A percentile compares a stretch with the other conserved stretches of the same genome.
phyloP scores from a whole-genome alignment of 2,888 invertebrate species.

The Tenthredo scrophulariae region DNA sequence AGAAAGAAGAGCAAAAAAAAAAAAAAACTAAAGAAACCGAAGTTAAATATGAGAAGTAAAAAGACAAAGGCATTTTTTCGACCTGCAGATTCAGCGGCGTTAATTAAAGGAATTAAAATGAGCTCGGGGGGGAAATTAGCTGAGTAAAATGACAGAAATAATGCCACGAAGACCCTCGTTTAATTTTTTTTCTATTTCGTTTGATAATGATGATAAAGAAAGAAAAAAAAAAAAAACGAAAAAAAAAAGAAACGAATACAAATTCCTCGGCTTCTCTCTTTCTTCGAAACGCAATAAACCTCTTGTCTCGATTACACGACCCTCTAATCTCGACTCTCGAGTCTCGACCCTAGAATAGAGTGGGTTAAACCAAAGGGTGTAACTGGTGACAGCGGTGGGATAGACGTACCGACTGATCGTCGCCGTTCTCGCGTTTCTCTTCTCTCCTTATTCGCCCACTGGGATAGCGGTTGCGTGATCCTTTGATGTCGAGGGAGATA shows the following conservation, averaged over 20 bases:
- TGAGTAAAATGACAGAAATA: background rate
- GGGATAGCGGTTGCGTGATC: conserved; percentile 52
- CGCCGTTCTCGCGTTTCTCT: background rate
- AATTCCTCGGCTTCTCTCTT: background rate
- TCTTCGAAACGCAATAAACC: background rate
- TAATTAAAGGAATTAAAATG: background rate
- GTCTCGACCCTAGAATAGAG: background rate
- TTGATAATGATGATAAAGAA: background rate
- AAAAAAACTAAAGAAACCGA: background rate
- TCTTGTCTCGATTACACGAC: conserved; percentile 15
- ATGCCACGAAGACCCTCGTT: background rate
- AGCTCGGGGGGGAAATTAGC: background rate
- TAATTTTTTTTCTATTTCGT: background rate
- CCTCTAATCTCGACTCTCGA: background rate
- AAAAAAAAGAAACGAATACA: background rate
- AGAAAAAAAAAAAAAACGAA: background rate
- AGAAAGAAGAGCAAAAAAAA: background rate
- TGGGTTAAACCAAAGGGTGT: conserved; percentile 21
- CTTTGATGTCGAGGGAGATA: conserved; percentile 60
- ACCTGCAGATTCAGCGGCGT: background rate
- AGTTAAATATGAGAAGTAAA: background rate
- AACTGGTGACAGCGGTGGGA: conserved; percentile 37
- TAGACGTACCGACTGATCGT: no score
- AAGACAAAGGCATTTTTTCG: background rate
- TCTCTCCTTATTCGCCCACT: background rate